These are phyloP conservation scores for Fistularia commersonii DNA, from an alignment of 2,797 vertebrate genomes.

Conservation along the genomic window DNA sequence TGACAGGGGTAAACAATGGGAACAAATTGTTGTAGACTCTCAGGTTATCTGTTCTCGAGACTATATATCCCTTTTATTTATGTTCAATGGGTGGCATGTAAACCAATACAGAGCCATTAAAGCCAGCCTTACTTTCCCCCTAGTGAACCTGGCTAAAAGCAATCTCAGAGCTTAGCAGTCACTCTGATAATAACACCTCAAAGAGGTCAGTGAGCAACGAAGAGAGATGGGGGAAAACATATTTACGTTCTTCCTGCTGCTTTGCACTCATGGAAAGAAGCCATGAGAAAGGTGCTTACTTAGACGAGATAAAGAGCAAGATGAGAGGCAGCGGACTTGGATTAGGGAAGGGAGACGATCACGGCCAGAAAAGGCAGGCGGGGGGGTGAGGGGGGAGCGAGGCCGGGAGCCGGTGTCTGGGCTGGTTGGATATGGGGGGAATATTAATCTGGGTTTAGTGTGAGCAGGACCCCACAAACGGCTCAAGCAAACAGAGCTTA, in stretches of 20 bases:
- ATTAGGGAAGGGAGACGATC: conserved; percentile 92
- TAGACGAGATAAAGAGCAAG: conserved; percentile 92
- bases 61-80: neutral
- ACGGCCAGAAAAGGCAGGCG: conserved; percentile 79
- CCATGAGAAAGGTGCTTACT: conserved; percentile 89
- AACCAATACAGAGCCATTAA: conserved; percentile 54
- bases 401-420: conserved; percentile 78
- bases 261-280: conserved; percentile 67
- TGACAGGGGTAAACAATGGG: neutral
- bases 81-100: conserved; percentile 42
- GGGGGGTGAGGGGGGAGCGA: conserved; percentile 27
- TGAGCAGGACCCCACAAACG: conserved; percentile 90
- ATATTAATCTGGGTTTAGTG: conserved; percentile 99
- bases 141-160: conserved; percentile 65
- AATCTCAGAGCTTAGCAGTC: conserved; percentile 60
- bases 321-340: conserved; percentile 93
- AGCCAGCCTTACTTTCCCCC: conserved; percentile 43
- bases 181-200: conserved; percentile 64
- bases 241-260: conserved; percentile 65
- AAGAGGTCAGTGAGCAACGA: conserved; percentile 67
- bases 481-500: conserved; percentile 94
- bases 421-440: conserved; percentile 84
- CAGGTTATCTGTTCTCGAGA: neutral
- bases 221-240: conserved; percentile 58
- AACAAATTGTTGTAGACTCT: neutral